A percentile compares a stretch with the other conserved stretches of the same genome.
phyloP scores from a whole-genome alignment of 2,888 invertebrate genomes.

The Hypomecis atomaria region DNA sequence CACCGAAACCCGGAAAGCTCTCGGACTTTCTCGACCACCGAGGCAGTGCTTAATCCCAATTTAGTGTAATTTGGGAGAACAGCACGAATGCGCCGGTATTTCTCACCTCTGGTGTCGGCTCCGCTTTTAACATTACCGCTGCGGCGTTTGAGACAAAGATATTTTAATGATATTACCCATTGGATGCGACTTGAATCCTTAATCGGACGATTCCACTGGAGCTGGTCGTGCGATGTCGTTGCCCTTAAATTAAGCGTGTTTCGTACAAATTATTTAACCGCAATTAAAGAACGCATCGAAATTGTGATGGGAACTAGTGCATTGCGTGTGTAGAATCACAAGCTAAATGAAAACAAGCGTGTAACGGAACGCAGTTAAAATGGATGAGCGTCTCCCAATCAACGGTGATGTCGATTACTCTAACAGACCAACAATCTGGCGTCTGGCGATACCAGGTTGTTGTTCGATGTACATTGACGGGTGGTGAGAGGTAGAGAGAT shows the following conservation, averaged over 20 bases:
- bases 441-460: slow-evolving; percentile 55
- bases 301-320: slow-evolving; percentile 78
- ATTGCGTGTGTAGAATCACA: slow-evolving; percentile 79
- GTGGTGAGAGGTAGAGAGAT: slow-evolving; percentile 48
- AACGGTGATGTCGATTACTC: slow-evolving; percentile 63
- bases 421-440: slow-evolving; percentile 60
- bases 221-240: slow-evolving; percentile 74
- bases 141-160: slow-evolving; percentile 81
- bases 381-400: slow-evolving; percentile 74
- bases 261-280: slow-evolving; percentile 78
- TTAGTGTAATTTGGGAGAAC: slow-evolving; percentile 67
- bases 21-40: slow-evolving; percentile 49
- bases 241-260: slow-evolving; percentile 80
- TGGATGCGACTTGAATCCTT: slow-evolving; percentile 81
- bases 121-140: slow-evolving; percentile 72
- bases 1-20: slow-evolving; percentile 50
- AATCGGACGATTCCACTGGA: slow-evolving; percentile 71
- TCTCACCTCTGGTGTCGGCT: slow-evolving; percentile 78
- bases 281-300: slow-evolving; percentile 75
- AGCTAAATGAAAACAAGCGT: slow-evolving; percentile 78
- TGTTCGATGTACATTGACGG: slow-evolving; percentile 55
- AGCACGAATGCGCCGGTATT: slow-evolving; percentile 69
- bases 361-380: slow-evolving; percentile 65
- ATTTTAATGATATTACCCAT: slow-evolving; percentile 84
- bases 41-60: slow-evolving; percentile 58